phyloP scores from a whole-genome alignment of 2,888 invertebrate genomes.

The Nomada fucata region DNA sequence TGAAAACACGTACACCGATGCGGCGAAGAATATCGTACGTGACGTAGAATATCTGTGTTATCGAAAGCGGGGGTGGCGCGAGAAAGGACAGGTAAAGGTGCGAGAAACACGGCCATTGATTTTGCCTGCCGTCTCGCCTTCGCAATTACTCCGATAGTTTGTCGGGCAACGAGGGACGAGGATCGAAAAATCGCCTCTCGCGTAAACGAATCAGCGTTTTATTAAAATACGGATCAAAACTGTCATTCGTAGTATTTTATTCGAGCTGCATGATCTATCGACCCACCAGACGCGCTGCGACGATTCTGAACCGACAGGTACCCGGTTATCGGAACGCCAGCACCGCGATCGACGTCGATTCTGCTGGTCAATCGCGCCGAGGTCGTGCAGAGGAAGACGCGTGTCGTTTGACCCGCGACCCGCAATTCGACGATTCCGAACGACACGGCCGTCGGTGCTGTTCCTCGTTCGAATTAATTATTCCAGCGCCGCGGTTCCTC shows the following conservation, averaged over 20 bases:
- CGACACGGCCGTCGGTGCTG: not conserved
- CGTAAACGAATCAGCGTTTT: too few species aligned
- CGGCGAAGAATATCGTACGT: not conserved
- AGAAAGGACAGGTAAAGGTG: not conserved
- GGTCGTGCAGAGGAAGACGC: not conserved
- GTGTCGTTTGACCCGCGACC: not conserved
- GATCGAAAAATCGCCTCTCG: too few species aligned
- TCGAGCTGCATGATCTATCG: too few species aligned
- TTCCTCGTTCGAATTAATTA: not conserved
- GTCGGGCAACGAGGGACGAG: too few species aligned
- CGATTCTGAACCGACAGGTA: too few species aligned
- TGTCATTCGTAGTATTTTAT: too few species aligned
- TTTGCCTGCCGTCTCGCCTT: not conserved
- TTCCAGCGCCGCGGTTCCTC: not conserved
- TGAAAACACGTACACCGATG: not conserved
- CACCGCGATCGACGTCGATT: not conserved
- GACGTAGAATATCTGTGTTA: constrained; percentile 17
- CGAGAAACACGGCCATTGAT: constrained; percentile 17
- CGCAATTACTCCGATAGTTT: constrained; percentile 16
- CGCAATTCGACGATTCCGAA: not conserved
- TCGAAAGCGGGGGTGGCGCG: constrained; percentile 5
- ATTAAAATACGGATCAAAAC: too few species aligned
- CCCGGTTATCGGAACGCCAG: constrained; percentile 31
- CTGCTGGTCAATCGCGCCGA: not conserved
- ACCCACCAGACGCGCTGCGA: too few species aligned